Base-by-base conservation (phyloP, 2,888 invertebrate genomes). In the Acanthoscelides obtectus region DNA sequence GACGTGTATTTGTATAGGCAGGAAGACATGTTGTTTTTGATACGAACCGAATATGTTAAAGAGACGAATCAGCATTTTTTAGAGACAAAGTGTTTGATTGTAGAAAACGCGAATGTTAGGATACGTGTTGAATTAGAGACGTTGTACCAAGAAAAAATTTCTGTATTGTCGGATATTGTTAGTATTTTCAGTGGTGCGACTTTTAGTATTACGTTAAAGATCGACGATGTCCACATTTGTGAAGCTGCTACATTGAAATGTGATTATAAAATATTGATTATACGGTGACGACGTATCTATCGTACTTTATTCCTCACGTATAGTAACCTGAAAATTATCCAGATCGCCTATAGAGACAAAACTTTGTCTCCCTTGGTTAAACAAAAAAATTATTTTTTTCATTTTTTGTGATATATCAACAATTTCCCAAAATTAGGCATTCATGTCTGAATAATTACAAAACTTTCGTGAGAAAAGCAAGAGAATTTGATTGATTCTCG, bases 41-140 rank as follows among this genome's bases (percentile, higher is more conserved):
- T 73, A 20, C 70, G 71, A 65, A 69, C 71, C 22, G 64, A 70
- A 65, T 73, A 68, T 65, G 20, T 67, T 4, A 27, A 66, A 70
- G 73, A 73, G 19, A 70, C 69, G 19, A 65, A 65, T 21, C 73
- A 71, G 19, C 67, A 71, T 67, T 67, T 25, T 12, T 69, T 73
- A 5, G 73, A 73, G 8, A 73, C 69, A 1, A 6, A 67, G 63
- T 71, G 73, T 21, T 27, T 73, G 45, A 27, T 67, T 20, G 22
- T 20, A 20, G 27, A 3, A 25, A 6, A 19, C 22, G 64, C 63
- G 45, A 22, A 20, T 19, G 69, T 66, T 22, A 65, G 64, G 66
- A 69, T 71, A 65, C 64, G 25, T 21, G 21, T 71, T 0, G 67
- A 67, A 4, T 22, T 71, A 20, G 69, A 25, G 20, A 20, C 69